Evolutionary conservation across 1,140 invertebrate genomes (phyloP).

Genomic region (Drosophila aff.): DNA sequence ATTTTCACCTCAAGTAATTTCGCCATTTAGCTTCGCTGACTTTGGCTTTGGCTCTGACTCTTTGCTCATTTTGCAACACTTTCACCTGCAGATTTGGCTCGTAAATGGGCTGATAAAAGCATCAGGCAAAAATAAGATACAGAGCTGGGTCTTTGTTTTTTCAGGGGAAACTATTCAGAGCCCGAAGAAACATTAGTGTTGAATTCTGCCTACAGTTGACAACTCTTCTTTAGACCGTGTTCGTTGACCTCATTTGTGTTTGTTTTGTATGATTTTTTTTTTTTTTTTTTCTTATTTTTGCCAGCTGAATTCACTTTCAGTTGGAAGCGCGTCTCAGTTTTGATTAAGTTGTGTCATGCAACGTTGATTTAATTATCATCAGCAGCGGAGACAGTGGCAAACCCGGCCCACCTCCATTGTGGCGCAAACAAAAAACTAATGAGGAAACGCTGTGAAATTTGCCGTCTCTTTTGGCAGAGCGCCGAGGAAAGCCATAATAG

Average conservation of each 20-base stretch:
- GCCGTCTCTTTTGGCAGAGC: slow-evolving; percentile 33
- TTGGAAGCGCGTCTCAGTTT: slow-evolving; percentile 64
- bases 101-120: slow-evolving; percentile 75
- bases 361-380: slow-evolving; percentile 81
- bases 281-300: slow-evolving; percentile 36
- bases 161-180: slow-evolving; percentile 59
- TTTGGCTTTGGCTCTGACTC: slow-evolving; percentile 16
- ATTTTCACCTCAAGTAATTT: slow-evolving; percentile 62
- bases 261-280: slow-evolving; percentile 8
- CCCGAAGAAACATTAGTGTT: slow-evolving; percentile 36
- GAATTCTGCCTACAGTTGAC: slow-evolving; percentile 64
- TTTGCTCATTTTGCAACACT: slow-evolving; percentile 72
- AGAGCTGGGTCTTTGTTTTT: slow-evolving; percentile 41
- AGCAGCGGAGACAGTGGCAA: slow-evolving; percentile 38
- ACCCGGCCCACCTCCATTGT: slow-evolving; percentile 57
- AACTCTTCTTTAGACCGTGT: slow-evolving; percentile 56
- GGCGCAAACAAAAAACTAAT: slow-evolving; percentile 61
- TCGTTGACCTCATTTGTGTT: slow-evolving; percentile 67
- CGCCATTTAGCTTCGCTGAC: slow-evolving; percentile 22
- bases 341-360: slow-evolving; percentile 83
- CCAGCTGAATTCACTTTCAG: slow-evolving; percentile 75
- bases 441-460: slow-evolving; percentile 70
- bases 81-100: slow-evolving; percentile 80
- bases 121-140: slow-evolving; percentile 30
- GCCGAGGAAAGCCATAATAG: slow-evolving; percentile 61